Percentiles rank a stretch among this genome's conserved stretches.
phyloP scores from a whole-genome alignment of 1,140 invertebrate species.

The Periplaneta americana region DNA sequence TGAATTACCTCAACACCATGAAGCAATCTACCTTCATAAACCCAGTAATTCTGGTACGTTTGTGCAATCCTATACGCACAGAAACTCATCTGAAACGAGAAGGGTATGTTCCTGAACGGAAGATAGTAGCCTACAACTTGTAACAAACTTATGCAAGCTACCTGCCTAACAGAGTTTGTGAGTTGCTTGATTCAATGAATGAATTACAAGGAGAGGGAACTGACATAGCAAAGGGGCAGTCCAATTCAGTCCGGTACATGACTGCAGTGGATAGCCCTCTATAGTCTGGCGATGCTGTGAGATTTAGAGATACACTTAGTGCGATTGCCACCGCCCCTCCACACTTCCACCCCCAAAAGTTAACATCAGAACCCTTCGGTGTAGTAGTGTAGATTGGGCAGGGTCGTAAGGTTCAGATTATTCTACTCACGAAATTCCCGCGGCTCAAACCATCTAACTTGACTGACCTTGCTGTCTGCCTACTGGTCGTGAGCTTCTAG shows the following conservation, averaged over 20 bases:
- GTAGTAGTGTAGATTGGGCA: not conserved
- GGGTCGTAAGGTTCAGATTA: not conserved
- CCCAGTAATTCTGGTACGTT: too few relatives aligned
- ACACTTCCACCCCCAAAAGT: not conserved
- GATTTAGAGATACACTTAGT: not conserved
- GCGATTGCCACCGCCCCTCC: not conserved
- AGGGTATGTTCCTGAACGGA: not conserved
- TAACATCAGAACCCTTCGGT: not conserved
- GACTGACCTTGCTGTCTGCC: not conserved
- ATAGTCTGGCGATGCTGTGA: too few relatives aligned
- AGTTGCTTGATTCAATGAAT: not conserved
- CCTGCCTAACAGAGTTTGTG: not conserved
- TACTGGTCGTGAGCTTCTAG: not conserved
- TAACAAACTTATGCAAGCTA: not conserved
- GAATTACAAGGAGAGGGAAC: not conserved
- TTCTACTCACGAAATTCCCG: not conserved
- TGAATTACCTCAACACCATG: too few relatives aligned
- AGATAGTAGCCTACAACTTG: not conserved
- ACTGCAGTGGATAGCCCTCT: too few relatives aligned
- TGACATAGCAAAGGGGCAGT: not conserved
- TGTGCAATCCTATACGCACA: too few relatives aligned
- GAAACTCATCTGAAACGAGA: not conserved
- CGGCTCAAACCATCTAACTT: not conserved
- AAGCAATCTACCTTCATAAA: too few relatives aligned
- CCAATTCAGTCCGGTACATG: not conserved